These are phyloP conservation scores for Pelobates fuscus DNA, from an alignment of 2,113 vertebrate species.

Conservation along the genomic window DNA sequence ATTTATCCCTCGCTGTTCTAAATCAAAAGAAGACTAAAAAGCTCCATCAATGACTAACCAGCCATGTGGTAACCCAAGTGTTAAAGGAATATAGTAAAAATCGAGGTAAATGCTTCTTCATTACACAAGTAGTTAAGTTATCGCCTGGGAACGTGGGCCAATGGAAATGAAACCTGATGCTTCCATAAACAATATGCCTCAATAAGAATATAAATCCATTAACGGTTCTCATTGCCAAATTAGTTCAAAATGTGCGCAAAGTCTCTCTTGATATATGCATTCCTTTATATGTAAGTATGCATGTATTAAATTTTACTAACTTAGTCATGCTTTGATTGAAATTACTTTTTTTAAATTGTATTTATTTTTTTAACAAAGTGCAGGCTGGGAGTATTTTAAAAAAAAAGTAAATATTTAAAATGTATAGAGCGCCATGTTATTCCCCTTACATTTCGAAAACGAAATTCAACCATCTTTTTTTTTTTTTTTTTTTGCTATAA, in stretches of 20 bases:
- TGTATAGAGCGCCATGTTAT: background rate
- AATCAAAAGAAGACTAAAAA: no score
- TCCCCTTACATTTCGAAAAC: conserved; percentile 7
- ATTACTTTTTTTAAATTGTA: conserved; percentile 6
- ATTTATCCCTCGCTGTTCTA: no score
- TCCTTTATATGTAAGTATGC: background rate
- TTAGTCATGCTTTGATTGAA: conserved; percentile 40
- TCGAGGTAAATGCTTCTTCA: background rate
- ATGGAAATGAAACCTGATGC: conserved; percentile 40
- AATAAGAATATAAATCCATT: conserved; percentile 41
- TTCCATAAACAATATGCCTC: conserved; percentile 12
- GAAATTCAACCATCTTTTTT: background rate
- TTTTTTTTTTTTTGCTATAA: conserved; percentile 13
- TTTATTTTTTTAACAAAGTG: conserved; percentile 24
- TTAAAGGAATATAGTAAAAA: background rate
- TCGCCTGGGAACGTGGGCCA: conserved; percentile 14
- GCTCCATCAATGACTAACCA: no score
- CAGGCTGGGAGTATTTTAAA: conserved; percentile 17
- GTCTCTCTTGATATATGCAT: conserved; percentile 21
- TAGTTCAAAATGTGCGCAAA: conserved; percentile 17
- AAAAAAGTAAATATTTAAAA: conserved; percentile 29
- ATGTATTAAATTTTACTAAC: conserved; percentile 27
- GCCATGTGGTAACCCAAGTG: background rate
- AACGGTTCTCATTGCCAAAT: conserved; percentile 21
- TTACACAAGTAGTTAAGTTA: conserved; percentile 8